Conservation (phyloP, 2,888 invertebrate genomes). For the Nephrotoma guestfalica region DNA sequence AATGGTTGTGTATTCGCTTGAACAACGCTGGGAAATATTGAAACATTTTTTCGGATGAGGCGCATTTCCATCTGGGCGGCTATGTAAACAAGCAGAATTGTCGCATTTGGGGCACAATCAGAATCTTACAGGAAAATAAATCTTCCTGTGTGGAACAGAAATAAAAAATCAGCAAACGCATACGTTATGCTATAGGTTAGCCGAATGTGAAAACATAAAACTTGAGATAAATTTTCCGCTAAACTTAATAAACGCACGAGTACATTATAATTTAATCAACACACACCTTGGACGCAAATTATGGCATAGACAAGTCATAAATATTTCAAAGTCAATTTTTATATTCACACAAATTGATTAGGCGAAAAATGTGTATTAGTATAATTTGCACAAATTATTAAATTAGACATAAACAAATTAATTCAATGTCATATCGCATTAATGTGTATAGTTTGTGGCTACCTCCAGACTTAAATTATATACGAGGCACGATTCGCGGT, state of each 20-base stretch:
- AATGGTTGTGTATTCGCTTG: too few species aligned
- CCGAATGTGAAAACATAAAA: not conserved
- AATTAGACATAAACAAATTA: not conserved
- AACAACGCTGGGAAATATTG: too few species aligned
- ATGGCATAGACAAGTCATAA: not conserved
- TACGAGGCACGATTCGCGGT: not conserved
- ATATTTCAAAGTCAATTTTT: not conserved
- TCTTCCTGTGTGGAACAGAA: too few species aligned
- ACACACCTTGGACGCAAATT: not conserved
- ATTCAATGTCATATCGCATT: not conserved
- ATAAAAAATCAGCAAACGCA: too few species aligned
- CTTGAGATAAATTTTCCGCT: not conserved
- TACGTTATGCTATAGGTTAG: too few species aligned
- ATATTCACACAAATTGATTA: not conserved
- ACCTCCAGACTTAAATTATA: not conserved
- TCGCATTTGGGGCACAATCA: too few species aligned
- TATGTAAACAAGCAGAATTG: too few species aligned
- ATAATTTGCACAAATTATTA: not conserved
- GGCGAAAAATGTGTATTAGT: not conserved
- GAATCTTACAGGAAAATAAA: too few species aligned
- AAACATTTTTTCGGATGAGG: too few species aligned
- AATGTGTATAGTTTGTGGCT: not conserved
- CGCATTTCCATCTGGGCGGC: rapidly evolving
- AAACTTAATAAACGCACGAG: not conserved
- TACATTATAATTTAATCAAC: not conserved